Evolutionary conservation across 1,140 invertebrate genomes (phyloP).

Genomic region (Coenobita brevimanus): DNA sequence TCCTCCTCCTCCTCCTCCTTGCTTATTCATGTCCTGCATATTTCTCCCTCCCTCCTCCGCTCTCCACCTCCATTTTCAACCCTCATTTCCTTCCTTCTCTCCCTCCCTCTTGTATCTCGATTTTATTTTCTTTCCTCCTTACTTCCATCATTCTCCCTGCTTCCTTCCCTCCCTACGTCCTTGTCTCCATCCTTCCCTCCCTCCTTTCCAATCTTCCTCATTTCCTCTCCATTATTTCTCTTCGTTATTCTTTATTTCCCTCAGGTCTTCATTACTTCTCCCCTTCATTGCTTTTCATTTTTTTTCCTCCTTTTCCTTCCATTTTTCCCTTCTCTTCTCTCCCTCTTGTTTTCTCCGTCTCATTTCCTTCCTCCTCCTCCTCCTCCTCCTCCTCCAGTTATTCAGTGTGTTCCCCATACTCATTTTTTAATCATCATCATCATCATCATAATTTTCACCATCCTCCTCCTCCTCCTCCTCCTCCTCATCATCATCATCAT

Average conservation of each 20-base stretch:
- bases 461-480: neutral
- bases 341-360: no score
- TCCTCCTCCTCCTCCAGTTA: neutral
- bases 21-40: neutral
- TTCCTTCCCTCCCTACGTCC: neutral
- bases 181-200: neutral
- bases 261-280: neutral
- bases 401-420: no score
- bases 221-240: neutral
- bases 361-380: neutral
- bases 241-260: neutral
- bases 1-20: neutral
- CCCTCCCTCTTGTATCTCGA: neutral
- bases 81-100: neutral
- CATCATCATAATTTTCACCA: no score
- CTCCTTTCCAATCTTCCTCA: no score
- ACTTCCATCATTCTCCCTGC: neutral
- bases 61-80: no score
- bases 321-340: no score
- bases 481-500: neutral
- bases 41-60: neutral
- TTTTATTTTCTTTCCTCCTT: neutral
- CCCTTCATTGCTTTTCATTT: neutral
- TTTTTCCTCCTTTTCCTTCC: neutral
- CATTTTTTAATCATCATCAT: no score